A percentile compares a stretch with the other conserved stretches of the same genome.
These are phyloP conservation scores for Cinclus cinclus DNA, from an alignment of 2,113 vertebrate genomes.

Conservation along the genomic window DNA sequence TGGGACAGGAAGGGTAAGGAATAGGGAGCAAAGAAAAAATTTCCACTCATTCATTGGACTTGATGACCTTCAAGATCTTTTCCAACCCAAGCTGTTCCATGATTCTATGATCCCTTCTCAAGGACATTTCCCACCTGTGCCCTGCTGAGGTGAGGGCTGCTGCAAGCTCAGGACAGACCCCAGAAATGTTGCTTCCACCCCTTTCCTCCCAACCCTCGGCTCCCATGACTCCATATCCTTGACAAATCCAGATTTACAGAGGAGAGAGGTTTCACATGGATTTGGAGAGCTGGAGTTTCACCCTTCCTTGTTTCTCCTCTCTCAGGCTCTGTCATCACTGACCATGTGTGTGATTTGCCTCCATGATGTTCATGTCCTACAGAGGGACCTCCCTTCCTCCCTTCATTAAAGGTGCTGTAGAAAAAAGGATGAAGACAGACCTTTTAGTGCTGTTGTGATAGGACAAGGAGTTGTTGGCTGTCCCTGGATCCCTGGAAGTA, in stretches of 20 bases:
- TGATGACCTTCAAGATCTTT: neutral
- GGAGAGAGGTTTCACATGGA: neutral
- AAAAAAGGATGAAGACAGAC: neutral
- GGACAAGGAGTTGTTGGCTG: neutral
- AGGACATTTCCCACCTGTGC: neutral
- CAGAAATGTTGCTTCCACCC: neutral
- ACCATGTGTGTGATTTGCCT: neutral
- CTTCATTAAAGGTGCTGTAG: neutral
- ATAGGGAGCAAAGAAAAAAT: neutral
- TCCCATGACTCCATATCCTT: neutral
- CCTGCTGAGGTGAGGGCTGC: neutral
- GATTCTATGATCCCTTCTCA: neutral
- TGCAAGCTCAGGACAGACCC: neutral
- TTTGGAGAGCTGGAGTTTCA: neutral
- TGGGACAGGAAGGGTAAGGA: neutral
- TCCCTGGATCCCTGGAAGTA: neutral
- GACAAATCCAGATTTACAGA: neutral
- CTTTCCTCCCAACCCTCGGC: neutral
- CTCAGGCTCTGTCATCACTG: neutral
- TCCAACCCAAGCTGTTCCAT: neutral
- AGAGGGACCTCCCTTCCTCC: neutral
- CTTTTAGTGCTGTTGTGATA: neutral
- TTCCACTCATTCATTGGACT: neutral
- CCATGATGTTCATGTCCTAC: fast-evolving
- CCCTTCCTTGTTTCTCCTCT: neutral